phyloP scores from a whole-genome alignment of 1,140 invertebrate genomes.

The Drosophila malerkotliana region DNA sequence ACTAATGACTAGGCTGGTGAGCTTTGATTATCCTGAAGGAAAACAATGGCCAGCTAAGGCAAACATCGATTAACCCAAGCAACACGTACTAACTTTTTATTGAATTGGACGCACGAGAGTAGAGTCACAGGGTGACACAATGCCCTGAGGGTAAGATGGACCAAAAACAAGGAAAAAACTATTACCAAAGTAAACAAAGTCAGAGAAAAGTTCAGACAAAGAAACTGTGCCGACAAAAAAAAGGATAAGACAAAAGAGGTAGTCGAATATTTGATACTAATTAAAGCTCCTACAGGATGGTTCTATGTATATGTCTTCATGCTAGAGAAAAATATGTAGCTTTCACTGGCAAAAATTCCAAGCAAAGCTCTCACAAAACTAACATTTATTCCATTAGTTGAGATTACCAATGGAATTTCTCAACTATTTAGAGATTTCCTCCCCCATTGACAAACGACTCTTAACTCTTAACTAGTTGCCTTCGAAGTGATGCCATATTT shows the following conservation, averaged over 20 bases:
- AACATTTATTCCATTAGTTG: background rate
- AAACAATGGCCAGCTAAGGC: constrained; percentile 3
- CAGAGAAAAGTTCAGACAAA: constrained; percentile 15
- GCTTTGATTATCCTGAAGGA: background rate
- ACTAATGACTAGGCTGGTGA: constrained; percentile 18
- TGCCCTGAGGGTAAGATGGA: background rate
- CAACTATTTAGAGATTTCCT: constrained; percentile 3
- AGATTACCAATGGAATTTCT: constrained; percentile 3
- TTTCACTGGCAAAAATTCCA: too few species aligned
- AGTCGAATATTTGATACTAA: too few species aligned
- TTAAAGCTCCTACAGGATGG: too few species aligned
- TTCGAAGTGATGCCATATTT: constrained; percentile 37
- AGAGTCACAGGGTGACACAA: constrained; percentile 20
- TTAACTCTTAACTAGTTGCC: constrained; percentile 27
- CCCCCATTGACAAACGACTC: constrained; percentile 21
- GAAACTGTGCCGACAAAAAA: background rate
- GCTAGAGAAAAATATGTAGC: too few species aligned
- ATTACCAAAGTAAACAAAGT: constrained; percentile 45
- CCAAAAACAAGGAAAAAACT: constrained; percentile 22
- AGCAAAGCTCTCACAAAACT: background rate
- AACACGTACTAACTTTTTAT: constrained; percentile 53
- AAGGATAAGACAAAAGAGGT: background rate
- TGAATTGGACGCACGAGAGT: constrained; percentile 41
- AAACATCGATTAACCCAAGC: constrained; percentile 44
- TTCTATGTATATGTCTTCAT: too few species aligned